phyloP scores from a whole-genome alignment of 2,888 invertebrate species.

The Cantharis flavilabris region DNA sequence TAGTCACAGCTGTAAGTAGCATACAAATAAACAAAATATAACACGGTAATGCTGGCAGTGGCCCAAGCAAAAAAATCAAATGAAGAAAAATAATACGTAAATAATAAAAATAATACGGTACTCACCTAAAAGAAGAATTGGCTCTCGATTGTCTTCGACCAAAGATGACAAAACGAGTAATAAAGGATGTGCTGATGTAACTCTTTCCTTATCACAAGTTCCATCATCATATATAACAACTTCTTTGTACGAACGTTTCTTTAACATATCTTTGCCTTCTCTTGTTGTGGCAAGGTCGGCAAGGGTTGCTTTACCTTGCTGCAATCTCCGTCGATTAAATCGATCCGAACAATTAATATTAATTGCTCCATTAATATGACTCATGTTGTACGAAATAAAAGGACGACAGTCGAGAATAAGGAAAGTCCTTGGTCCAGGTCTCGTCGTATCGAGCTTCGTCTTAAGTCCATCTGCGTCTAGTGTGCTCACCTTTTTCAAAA shows the following conservation, averaged over 20 bases:
- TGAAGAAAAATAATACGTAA: not conserved
- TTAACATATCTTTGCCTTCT: slow-evolving; percentile 66
- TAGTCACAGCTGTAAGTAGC: slow-evolving; percentile 39
- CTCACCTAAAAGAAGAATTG: slow-evolving; percentile 70
- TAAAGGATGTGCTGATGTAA: slow-evolving; percentile 64
- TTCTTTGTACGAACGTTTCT: slow-evolving; percentile 61
- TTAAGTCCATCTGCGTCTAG: slow-evolving; percentile 60
- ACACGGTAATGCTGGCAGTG: slow-evolving; percentile 27
- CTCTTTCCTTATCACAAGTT: slow-evolving; percentile 64
- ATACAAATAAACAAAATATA: slow-evolving; percentile 36
- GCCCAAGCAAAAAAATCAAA: slow-evolving; percentile 19
- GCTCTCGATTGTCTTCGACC: slow-evolving; percentile 69
- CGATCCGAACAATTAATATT: slow-evolving; percentile 75
- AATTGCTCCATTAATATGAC: slow-evolving; percentile 70
- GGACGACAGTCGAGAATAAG: slow-evolving; percentile 70
- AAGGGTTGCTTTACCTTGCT: slow-evolving; percentile 67
- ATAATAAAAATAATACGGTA: slow-evolving; percentile 32
- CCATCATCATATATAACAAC: slow-evolving; percentile 74
- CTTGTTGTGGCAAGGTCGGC: slow-evolving; percentile 68
- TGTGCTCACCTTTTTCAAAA: slow-evolving; percentile 59
- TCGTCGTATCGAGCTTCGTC: slow-evolving; percentile 51
- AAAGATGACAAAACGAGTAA: slow-evolving; percentile 69
- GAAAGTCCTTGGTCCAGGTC: slow-evolving; percentile 47
- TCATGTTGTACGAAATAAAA: slow-evolving; percentile 71
- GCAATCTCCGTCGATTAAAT: slow-evolving; percentile 68